Evolutionary conservation across 2,113 vertebrate genomes (phyloP).

Genomic region (Lipophrys pholis): DNA sequence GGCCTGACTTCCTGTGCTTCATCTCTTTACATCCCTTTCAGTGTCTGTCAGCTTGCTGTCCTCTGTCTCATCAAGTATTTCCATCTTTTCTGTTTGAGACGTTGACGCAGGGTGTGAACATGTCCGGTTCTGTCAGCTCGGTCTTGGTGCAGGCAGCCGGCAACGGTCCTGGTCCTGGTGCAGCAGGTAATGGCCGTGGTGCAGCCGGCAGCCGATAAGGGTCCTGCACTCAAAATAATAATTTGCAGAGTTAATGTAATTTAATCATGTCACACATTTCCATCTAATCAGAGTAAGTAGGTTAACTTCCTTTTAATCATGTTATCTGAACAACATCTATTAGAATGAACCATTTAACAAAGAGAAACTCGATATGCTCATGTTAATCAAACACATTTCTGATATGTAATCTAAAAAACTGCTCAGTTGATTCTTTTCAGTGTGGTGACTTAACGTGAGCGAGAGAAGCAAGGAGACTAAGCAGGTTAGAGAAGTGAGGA

Average conservation of each 20-base stretch:
- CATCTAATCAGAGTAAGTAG: too few species aligned
- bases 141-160: conserved; percentile 45
- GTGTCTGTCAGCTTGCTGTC: conserved; percentile 50
- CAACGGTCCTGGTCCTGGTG: too few species aligned
- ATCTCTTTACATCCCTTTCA: conserved; percentile 58
- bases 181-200: conserved; percentile 60
- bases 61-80: conserved; percentile 5
- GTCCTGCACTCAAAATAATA: conserved; percentile 42
- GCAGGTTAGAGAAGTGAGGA: conserved; percentile 39
- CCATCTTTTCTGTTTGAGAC: conserved; percentile 28
- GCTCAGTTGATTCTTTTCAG: too few species aligned
- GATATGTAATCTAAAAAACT: too few species aligned
- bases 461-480: conserved; percentile 9
- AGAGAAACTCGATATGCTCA: too few species aligned
- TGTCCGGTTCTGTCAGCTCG: conserved; percentile 39
- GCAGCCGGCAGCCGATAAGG: conserved; percentile 45
- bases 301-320: too few species aligned
- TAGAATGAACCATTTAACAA: too few species aligned
- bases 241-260: conserved; percentile 35
- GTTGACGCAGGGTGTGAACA: conserved; percentile 29
- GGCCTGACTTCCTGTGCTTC: conserved; percentile 45
- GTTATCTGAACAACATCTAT: too few species aligned
- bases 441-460: too few species aligned
- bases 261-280: too few species aligned
- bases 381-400: too few species aligned